Evolutionary conservation across 2,888 invertebrate genomes (phyloP), one percentile per base, ranked within the genome.

Genomic region (Augiades crinisus): DNA sequence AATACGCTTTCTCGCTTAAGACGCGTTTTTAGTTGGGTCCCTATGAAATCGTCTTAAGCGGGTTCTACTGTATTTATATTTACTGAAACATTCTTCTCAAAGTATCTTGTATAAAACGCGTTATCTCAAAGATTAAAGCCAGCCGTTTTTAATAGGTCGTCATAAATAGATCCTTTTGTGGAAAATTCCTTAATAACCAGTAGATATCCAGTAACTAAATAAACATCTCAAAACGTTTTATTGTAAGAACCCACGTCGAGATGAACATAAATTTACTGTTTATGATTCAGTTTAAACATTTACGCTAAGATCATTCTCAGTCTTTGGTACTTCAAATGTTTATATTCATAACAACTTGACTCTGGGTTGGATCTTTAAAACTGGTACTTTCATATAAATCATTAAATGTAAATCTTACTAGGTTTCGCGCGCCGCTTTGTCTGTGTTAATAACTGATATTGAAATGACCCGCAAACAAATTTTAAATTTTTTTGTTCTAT

Each of bases 111-210:
- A 53, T 46, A 45, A 38, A 53, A 56, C 13, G 34, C 31, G 37
- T 60, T 67, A 72, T 72, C 64, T 65, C 63, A 70, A 70, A 76
- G 70, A 76, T 78, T 69, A 74, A 74, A 72, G 68, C 59, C 65
- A 67, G 65, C 58, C 66, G 64, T 74, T 75, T 27, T 71, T 72
- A 72, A 73, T 66, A 72, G 70, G 67, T 68, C 64, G 62, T 64
- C 66, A 66, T 67, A 71, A 75, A 75, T 73, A 75, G 71, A 70
- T 69, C 65, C 66, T 73, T 70, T 74, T 62, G 58, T 62, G 57
- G 62, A 64, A 71, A 64, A 65, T 67, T 67, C 70, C 71, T 72
- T 72, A 63, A 59, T 50, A 60, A 57, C 57, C 47, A 50, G 34
- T 24, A 31, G 30, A 55, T 57, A 59, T 61, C 59, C 70, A 58